Conservation (phyloP, 1,140 invertebrate species). For the Coelopa frigida region DNA sequence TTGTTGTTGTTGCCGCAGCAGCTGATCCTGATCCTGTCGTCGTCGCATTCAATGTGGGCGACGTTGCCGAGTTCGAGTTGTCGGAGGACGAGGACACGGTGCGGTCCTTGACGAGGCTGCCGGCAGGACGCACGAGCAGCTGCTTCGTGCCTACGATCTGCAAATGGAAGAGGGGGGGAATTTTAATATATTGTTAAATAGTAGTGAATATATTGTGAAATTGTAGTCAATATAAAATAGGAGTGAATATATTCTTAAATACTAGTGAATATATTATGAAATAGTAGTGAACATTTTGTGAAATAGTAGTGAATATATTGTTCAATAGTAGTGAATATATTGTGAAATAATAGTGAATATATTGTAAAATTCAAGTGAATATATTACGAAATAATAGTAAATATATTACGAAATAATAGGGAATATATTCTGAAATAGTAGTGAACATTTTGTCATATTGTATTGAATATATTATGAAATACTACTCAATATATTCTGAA, state of each 20-base stretch:
- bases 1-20: background rate
- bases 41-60: slow-evolving; percentile 12
- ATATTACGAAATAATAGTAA: no score
- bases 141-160: slow-evolving; percentile 70
- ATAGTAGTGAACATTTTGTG: no score
- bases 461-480: no score
- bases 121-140: slow-evolving; percentile 67
- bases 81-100: slow-evolving; percentile 44
- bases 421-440: no score
- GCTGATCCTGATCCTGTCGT: background rate
- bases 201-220: no score
- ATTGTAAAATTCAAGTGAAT: no score
- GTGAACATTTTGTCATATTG: no score
- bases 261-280: background rate
- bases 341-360: background rate
- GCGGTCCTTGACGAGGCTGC: slow-evolving; percentile 55
- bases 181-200: no score
- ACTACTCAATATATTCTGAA: no score
- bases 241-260: background rate
- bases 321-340: slow-evolving; percentile 3
- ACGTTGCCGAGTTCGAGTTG: slow-evolving; percentile 27
- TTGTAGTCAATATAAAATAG: no score
- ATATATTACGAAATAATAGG: no score
- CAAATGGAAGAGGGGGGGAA: slow-evolving; percentile 19
- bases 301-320: no score